Evolutionary conservation across 2,888 invertebrate species (phyloP), one percentile per base, ranked within the genome.

Genomic region (Polymixis lichenea): DNA sequence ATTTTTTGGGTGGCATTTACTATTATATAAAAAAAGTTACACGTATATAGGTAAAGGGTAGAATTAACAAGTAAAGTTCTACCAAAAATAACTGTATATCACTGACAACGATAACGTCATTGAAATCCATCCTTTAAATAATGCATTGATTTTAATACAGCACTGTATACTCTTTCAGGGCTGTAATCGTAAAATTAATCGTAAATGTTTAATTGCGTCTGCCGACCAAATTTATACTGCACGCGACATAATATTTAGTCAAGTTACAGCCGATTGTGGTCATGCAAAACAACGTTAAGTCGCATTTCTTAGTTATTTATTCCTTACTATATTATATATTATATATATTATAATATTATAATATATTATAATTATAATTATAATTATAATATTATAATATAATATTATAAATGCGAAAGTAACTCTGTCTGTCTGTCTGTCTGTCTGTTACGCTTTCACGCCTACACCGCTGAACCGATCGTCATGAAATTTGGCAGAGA

Each of bases 231-330:
- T 89, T 91, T 90, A 89, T 90, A 89, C 80, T 86, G 91, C 94
- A 94, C 94, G 94, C 94, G 92, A 94, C 94, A 89, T 91, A 92
- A 93, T 94, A 93, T 93, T 94, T 93, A 92, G 92, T 91, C 88
- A 91, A 90, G 87, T 87, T 88, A 88, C 85, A 83, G 85, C 89
- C 87, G 91, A 94, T 93, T 93, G 92, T 86, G 81, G 89, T 88
- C 94, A 93, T 93, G 94, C 93, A 86, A 93, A 92, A 91, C 89
- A 87, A 86, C 89, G 85, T 87, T 90, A 89, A 91, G 86, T 88
- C 86, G 82, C 87, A 88, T 90, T 92, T 90, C 89, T 89, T 86
- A 82, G 82, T 90, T 90, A 89, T 91, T 92, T 89, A 87, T 89
- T n/a, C n/a, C n/a, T n/a, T n/a, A n/a, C n/a, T n/a, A n/a, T n/a